phyloP scores from a whole-genome alignment of 2,888 invertebrate species.

The Matsumyia berberina region DNA sequence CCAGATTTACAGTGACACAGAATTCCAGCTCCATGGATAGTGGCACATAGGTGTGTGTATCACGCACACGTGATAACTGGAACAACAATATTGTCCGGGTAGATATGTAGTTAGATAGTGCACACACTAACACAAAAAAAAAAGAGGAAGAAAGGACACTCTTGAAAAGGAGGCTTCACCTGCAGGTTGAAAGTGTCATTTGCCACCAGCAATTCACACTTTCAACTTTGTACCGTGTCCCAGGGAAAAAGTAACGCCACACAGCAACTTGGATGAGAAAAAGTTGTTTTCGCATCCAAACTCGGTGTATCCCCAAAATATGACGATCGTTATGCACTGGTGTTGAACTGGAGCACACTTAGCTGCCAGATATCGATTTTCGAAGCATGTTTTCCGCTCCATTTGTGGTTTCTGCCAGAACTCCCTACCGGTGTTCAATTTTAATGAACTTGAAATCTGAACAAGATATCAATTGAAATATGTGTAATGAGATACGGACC shows the following conservation, averaged over 20 bases:
- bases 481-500: conserved; percentile 49
- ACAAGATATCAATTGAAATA: conserved; percentile 53
- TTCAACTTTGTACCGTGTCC: conserved; percentile 32
- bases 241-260: conserved; percentile 11
- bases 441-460: conserved; percentile 60
- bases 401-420: conserved; percentile 4
- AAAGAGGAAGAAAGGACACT: conserved; percentile 1
- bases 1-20: conserved; percentile 66
- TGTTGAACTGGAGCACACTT: conserved; percentile 10
- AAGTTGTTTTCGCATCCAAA: conserved; percentile 19
- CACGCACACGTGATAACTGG: conserved; percentile 66
- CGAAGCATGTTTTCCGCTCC: conserved; percentile 23
- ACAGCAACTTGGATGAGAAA: not conserved
- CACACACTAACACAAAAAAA: conserved; percentile 5
- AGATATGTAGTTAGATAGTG: conserved; percentile 47
- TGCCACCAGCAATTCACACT: conserved; percentile 56
- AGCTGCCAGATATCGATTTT: conserved; percentile 50
- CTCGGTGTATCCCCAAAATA: conserved; percentile 7
- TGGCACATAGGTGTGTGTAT: conserved; percentile 27
- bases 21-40: conserved; percentile 45
- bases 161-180: conserved; percentile 19
- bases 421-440: conserved; percentile 24
- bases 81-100: conserved; percentile 69
- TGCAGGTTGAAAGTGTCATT: conserved; percentile 57
- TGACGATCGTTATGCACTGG: conserved; percentile 1